A percentile compares a stretch with the other conserved stretches of the same genome.
Conservation (phyloP, 2,797 vertebrate genomes). For the Mus caroli region DNA sequence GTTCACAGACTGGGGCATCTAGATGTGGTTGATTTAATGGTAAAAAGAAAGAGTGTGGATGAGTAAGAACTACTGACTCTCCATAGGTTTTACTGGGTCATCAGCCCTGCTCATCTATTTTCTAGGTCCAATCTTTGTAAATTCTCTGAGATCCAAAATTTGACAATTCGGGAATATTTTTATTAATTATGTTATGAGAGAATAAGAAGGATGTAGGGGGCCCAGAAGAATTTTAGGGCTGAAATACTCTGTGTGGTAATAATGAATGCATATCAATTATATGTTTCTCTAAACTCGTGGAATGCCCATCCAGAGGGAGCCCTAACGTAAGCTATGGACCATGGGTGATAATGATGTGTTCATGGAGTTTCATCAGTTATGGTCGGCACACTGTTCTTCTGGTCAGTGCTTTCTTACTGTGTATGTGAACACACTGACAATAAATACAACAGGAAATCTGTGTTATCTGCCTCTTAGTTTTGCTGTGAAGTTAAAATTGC, state of each 20-base stretch:
- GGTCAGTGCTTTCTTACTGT: neutral
- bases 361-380: neutral
- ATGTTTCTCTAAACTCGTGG: neutral
- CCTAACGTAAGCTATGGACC: neutral
- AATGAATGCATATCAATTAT: neutral
- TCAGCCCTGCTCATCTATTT: constrained; percentile 20
- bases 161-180: neutral
- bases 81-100: neutral
- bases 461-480: neutral
- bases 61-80: neutral
- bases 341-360: neutral
- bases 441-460: neutral
- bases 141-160: neutral
- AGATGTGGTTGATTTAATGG: neutral
- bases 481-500: neutral
- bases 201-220: neutral
- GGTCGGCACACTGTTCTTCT: neutral
- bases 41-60: neutral
- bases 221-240: neutral
- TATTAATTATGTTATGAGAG: neutral
- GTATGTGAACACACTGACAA: neutral
- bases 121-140: neutral
- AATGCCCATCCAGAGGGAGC: neutral
- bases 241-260: neutral
- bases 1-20: neutral